Base-by-base conservation (phyloP, 2,797 vertebrate genomes). In the Dromococcyx pavoninus region DNA sequence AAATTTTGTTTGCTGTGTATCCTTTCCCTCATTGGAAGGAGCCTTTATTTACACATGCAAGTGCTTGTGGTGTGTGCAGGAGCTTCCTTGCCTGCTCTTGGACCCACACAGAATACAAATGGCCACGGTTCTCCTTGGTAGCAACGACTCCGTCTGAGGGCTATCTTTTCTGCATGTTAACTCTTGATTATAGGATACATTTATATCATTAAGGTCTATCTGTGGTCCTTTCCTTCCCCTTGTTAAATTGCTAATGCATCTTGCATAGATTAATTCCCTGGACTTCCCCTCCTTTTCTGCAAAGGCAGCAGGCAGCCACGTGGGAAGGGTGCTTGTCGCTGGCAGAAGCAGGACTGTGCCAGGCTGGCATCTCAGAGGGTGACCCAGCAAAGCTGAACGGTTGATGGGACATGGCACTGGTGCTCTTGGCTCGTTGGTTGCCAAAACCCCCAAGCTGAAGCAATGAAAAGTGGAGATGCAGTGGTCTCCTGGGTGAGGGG, bases 31-130 rank as follows among this genome's bases (percentile, higher is more conserved):
- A 0, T 71, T 94, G 78, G 66, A 81, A 81, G 48, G 79, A 74
- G 79, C 56, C 0, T 1, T 91, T 96, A 89, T 94, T 96, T 94
- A 90, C 91, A 57, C 88, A 73, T 18, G 48, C 69, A 7, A 81
- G 81, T 6, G 73, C 77, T 88, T 12, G 66, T 5, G 21, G 72
- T 2, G 56, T 60, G 64, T 62, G 91, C 15, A 76, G 32, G 82
- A 89, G 91, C 82, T 84, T 30, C 77, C 92, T 90, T 4, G 46
- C 92, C 73, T 51, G 61, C 91, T 87, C 22, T 94, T 3, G 56
- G 86, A 91, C 88, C 93, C 83, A 67, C 80, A n/a, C 1, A 3
- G 96, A 96, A 96, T 96, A 72, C 90, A 74, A 96, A 96, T 87
- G 95, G 91, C 91, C 53, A 8, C 1, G 6, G 79, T 94, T 94